Conservation (phyloP, 2,888 invertebrate genomes). For the Spodoptera littoralis region DNA sequence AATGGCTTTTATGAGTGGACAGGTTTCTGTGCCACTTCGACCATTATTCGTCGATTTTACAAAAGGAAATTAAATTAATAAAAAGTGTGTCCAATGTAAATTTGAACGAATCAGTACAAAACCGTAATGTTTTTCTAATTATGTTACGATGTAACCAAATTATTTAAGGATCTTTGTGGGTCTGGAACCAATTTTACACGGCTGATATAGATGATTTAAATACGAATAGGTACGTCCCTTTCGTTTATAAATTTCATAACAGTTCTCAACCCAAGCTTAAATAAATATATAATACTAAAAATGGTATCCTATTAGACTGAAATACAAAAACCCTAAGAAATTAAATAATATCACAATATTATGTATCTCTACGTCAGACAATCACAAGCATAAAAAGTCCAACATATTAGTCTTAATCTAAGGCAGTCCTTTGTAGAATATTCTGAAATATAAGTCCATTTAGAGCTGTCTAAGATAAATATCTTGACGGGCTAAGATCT, state of each 20-base stretch:
- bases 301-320: too few species aligned
- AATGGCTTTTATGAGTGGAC: conserved; percentile 82
- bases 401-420: conserved; percentile 3
- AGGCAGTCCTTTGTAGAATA: conserved; percentile 32
- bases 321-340: neutral
- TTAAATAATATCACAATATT: neutral
- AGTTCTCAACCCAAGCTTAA: too few species aligned
- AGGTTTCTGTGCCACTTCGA: conserved; percentile 69
- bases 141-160: neutral
- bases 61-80: conserved; percentile 78
- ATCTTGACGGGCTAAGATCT: conserved; percentile 44
- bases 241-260: too few species aligned
- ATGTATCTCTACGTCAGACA: neutral
- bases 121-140: conserved; percentile 16
- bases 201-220: too few species aligned
- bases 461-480: conserved; percentile 43
- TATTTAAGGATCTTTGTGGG: too few species aligned
- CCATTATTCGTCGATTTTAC: conserved; percentile 76
- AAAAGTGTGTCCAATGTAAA: conserved; percentile 42
- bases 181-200: too few species aligned
- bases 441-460: conserved; percentile 46
- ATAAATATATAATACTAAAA: too few species aligned
- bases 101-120: conserved; percentile 34
- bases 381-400: conserved; percentile 3
- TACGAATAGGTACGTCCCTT: too few species aligned